Evolutionary conservation across 2,797 vertebrate genomes (phyloP).

Genomic region (Lerista edwardsae): DNA sequence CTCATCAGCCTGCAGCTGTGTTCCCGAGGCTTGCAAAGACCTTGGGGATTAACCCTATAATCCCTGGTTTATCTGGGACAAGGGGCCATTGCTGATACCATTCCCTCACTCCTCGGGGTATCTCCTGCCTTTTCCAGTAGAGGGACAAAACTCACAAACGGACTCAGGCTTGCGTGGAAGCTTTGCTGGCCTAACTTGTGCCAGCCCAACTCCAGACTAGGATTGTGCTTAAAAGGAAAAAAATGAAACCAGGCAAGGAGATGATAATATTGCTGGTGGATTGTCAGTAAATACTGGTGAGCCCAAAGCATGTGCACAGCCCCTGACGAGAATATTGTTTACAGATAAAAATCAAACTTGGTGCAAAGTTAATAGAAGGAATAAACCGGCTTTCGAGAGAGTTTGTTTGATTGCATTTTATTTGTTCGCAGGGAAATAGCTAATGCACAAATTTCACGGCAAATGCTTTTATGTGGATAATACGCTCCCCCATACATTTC

Average conservation of each 20-base stretch:
- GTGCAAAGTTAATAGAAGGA: constrained; percentile 30
- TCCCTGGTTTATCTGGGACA: no score
- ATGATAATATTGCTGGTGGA: constrained; percentile 15
- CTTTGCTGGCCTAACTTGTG: no score
- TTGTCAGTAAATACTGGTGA: background rate
- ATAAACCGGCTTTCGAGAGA: constrained; percentile 1
- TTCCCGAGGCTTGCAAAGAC: no score
- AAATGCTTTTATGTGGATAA: constrained; percentile 26
- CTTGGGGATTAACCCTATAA: no score
- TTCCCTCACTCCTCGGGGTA: no score
- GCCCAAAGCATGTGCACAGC: background rate
- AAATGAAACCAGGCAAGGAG: background rate
- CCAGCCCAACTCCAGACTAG: no score
- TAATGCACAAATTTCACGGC: constrained; percentile 35
- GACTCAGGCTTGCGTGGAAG: no score
- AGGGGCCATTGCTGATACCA: no score
- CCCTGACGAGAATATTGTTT: constrained; percentile 23
- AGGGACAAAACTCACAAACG: no score
- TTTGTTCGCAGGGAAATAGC: constrained; percentile 21
- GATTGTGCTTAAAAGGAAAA: background rate
- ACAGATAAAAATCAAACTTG: constrained; percentile 26
- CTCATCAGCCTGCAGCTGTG: no score
- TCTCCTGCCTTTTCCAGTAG: no score
- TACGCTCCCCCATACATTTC: constrained; percentile 28
- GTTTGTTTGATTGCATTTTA: constrained; percentile 12